A percentile compares a stretch with the other conserved stretches of the same genome.
phyloP scores from a whole-genome alignment of 2,888 invertebrate species.

The Chironomus riparius region DNA sequence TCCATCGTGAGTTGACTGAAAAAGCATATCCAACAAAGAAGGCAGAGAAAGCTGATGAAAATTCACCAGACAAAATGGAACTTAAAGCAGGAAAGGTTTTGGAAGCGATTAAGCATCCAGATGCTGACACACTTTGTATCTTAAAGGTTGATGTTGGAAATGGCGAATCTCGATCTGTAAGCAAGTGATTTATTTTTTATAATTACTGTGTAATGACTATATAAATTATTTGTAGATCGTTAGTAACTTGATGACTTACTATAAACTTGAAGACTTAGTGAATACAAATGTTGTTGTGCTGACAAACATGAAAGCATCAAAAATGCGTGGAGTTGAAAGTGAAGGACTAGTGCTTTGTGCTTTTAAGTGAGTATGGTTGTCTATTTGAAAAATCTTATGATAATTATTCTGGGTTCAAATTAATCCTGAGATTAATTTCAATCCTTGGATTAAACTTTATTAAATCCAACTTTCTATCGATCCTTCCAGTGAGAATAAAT shows the following conservation, averaged over 20 bases:
- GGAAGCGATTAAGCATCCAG: conserved; percentile 76
- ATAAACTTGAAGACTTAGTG: conserved; percentile 82
- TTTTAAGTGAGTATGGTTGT: conserved; percentile 50
- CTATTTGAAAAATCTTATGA: too few species aligned
- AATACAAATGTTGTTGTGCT: conserved; percentile 84
- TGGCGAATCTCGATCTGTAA: conserved; percentile 51
- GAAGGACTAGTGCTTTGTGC: conserved; percentile 93
- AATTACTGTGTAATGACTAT: neutral
- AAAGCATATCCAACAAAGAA: conserved; percentile 76
- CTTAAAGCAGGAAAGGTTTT: conserved; percentile 81
- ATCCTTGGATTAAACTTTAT: too few species aligned
- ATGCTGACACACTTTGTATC: conserved; percentile 87
- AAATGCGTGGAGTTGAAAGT: conserved; percentile 87
- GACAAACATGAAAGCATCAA: conserved; percentile 93
- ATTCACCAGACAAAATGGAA: conserved; percentile 69
- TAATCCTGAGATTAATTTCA: too few species aligned
- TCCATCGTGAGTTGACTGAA: conserved; percentile 55
- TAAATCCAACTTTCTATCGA: too few species aligned
- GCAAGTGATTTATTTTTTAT: neutral
- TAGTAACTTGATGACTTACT: conserved; percentile 87
- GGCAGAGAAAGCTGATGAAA: conserved; percentile 40
- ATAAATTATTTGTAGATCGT: conserved; percentile 43
- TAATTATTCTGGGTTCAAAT: too few species aligned
- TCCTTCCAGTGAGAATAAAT: conserved; percentile 56
- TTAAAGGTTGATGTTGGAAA: conserved; percentile 87